Evolutionary conservation across 2,888 invertebrate species (phyloP).

Genomic region (Tineola bisselliella): DNA sequence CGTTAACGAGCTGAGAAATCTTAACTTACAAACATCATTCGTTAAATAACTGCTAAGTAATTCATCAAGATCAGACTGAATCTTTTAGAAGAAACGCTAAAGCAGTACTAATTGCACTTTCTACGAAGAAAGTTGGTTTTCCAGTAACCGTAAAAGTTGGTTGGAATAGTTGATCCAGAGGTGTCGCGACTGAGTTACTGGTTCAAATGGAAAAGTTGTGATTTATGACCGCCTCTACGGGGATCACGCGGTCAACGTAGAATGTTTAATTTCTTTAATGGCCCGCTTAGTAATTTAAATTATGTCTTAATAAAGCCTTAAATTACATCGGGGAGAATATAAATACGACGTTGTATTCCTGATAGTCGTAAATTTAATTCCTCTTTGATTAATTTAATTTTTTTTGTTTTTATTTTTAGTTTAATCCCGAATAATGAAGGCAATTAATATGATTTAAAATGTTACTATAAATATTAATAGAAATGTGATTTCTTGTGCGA

Average conservation of each 20-base stretch:
- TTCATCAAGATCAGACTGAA: constrained; percentile 6
- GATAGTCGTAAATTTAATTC: constrained; percentile 2
- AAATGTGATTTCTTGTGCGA: too few species aligned
- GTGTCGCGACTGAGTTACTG: constrained; percentile 33
- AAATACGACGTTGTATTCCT: constrained; percentile 1
- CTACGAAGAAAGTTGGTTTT: background rate
- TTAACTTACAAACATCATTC: background rate
- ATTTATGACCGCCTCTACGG: constrained; percentile 36
- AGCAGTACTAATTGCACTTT: constrained; percentile 7
- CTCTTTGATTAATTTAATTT: background rate
- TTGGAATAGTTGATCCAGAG: constrained; percentile 22
- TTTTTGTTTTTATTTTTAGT: too few species aligned
- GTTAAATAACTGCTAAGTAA: background rate
- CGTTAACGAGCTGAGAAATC: background rate
- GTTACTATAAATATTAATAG: too few species aligned
- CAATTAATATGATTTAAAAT: too few species aligned
- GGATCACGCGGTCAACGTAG: constrained; percentile 30
- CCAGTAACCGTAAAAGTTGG: background rate
- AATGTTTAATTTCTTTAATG: constrained; percentile 30
- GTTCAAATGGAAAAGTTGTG: constrained; percentile 55
- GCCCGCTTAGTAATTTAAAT: constrained; percentile 18
- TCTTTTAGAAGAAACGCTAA: background rate
- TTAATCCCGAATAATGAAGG: too few species aligned
- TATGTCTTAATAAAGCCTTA: constrained; percentile 10
- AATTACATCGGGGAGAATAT: background rate